Conservation (phyloP, 2,888 invertebrate species). For the Parapristionchus giblindavisi region DNA sequence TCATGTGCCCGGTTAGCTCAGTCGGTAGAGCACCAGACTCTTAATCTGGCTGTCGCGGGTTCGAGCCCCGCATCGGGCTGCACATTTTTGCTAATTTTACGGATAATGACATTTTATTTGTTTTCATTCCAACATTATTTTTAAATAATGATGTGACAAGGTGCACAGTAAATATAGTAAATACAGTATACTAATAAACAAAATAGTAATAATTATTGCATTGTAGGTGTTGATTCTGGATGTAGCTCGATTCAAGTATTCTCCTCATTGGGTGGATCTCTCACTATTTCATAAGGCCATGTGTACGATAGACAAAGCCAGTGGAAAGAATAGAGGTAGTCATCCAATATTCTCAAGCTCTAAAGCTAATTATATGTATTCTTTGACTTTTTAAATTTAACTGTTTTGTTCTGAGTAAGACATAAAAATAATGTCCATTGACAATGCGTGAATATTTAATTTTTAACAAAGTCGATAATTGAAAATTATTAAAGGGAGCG, state of each 20-base stretch:
- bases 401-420: background rate
- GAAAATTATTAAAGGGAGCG: too few relatives aligned
- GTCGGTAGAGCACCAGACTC: constrained; percentile 65
- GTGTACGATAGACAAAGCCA: constrained; percentile 66
- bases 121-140: background rate
- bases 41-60: constrained; percentile 59
- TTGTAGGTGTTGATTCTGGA: constrained; percentile 69
- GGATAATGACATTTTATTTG: background rate
- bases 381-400: background rate
- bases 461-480: too few relatives aligned
- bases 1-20: constrained; percentile 58
- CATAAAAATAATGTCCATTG: background rate
- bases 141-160: background rate
- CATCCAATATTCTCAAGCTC: too few relatives aligned
- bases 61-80: constrained; percentile 43
- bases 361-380: too few relatives aligned
- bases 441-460: too few relatives aligned
- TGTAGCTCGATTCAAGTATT: constrained; percentile 71
- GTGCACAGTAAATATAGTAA: too few relatives aligned
- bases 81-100: too few relatives aligned
- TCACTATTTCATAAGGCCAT: constrained; percentile 69
- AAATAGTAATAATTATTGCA: background rate
- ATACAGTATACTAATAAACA: too few relatives aligned
- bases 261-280: constrained; percentile 71
- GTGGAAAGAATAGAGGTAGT: constrained; percentile 56